Evolutionary conservation across 2,797 vertebrate genomes (phyloP), one percentile per base, ranked within the genome.

Genomic region (Enteromius mattozi): DNA sequence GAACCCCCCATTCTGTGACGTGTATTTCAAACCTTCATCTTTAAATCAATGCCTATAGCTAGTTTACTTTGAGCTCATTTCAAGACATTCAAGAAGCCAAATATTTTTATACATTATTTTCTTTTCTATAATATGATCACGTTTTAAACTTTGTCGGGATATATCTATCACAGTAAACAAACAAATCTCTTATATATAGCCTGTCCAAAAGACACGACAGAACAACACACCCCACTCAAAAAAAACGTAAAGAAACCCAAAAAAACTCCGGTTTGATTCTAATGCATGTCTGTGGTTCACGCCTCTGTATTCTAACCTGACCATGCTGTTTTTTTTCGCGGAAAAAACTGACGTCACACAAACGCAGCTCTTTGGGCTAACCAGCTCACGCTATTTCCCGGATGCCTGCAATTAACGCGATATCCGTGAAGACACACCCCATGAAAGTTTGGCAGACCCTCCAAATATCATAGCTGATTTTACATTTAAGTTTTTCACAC

Each of bases 321-420:
- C 66, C 76, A 79, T 72, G 83, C 76, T 72, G 66, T 21, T 71
- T 93, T 93, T 93, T 92, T 92, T 91, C 90, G 92, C 92, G 91
- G 90, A 92, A 90, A 85, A 89, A 85, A 45, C 42, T 91, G 86
- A 90, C 92, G 92, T 94, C 92, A 91, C 75, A 63, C 19, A 54
- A 40, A 13, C 14, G 61, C 47, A n/a, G 47, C 63, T 76, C 47
- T 45, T 69, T 45, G 88, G 85, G 78, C 37, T 77, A 19, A 83
- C 78, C 83, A 83, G 85, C 88, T 89, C 81, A 40, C 27, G 69
- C 77, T 87, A 47, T 17, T 91, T 87, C 86, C 92, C 93, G 92
- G 93, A 93, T 93, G 91, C 89, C 6, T 90, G 88, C 89, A 92
- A 89, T 93, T 91, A 92, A 81, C 88, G 88, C 89, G 86, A 72